Base-by-base conservation (phyloP, 2,113 vertebrate genomes). In the Tragulus kanchil region DNA sequence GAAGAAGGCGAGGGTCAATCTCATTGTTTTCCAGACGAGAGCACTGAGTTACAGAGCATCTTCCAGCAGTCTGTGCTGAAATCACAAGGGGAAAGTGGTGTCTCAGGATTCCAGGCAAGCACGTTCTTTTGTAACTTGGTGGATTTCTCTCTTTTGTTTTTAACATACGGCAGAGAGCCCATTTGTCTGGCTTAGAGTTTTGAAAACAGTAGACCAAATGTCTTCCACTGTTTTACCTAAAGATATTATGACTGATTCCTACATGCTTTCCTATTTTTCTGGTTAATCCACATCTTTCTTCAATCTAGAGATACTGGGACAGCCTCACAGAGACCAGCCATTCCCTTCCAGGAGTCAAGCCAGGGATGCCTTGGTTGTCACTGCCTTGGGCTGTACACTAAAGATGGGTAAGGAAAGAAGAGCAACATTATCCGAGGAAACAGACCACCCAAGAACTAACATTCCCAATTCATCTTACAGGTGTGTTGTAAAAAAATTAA, bases 71-170 rank as follows among this genome's bases (percentile, higher is more conserved):
- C 8, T 94, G 52, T 77, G 8, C 59, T 36, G 67, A 54, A 90
- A 42, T 50, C 62, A 42, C 56, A 45, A 73, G 7, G 42, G 16
- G 36, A 89, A 71, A 42, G 77, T 3, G 9, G 11, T 14, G n/a
- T 3, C 36, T 25, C 62, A 61, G 48, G 61, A 89, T 64, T 89
- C 36, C 8, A 21, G 19, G 2, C 59, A 78, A 83, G 71, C 62
- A 23, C 0, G 1, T 56, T 75, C 36, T 64, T 48, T 85, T 82
- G 61, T 90, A 78, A 79, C 19, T 65, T 69, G 15, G 8, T 83
- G 21, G 13, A 54, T 42, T 61, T 91, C 85, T 73, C 75, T 90
- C 58, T 92, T 65, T 82, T 58, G 23, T 45, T 90, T 94, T 94
- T 67, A 90, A 54, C 61, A 54, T 21, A 56, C 25, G 45, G 13